Evolutionary conservation across 2,113 vertebrate species (phyloP).

Genomic region (Solea solea): DNA sequence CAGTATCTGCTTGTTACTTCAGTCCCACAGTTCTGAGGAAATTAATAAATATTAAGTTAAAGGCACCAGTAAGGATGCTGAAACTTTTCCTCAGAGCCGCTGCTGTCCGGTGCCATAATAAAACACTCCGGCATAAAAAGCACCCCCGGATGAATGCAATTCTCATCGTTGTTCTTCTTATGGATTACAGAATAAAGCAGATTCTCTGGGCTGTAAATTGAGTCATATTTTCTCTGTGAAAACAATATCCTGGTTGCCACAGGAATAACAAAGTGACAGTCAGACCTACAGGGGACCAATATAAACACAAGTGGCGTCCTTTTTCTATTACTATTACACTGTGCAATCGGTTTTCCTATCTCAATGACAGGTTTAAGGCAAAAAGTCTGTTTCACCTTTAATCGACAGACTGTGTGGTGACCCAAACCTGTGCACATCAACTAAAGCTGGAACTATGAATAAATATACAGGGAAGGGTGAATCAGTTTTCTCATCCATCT

Average conservation of each 20-base stretch:
- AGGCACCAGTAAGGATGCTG: too few relatives aligned
- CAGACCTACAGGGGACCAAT: neutral
- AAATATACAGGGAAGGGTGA: conserved; percentile 13
- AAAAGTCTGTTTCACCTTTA: neutral
- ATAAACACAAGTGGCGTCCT: neutral
- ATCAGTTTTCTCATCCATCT: conserved; percentile 28
- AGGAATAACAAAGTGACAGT: neutral
- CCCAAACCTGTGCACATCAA: conserved; percentile 3
- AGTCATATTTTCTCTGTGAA: neutral
- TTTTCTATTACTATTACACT: neutral
- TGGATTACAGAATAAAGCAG: neutral
- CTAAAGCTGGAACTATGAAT: conserved; percentile 1
- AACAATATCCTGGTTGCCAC: neutral
- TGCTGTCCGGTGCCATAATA: too few relatives aligned
- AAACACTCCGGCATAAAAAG: too few relatives aligned
- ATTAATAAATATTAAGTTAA: too few relatives aligned
- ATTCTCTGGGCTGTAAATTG: neutral
- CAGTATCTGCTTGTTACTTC: too few relatives aligned
- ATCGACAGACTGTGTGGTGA: conserved; percentile 1
- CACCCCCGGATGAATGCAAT: too few relatives aligned
- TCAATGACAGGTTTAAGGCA: neutral
- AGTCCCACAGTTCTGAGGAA: too few relatives aligned
- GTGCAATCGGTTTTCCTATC: neutral
- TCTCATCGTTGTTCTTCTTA: too few relatives aligned
- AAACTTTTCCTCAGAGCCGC: too few relatives aligned